Evolutionary conservation across 2,113 vertebrate genomes (phyloP).

Genomic region (Rhea americana): DNA sequence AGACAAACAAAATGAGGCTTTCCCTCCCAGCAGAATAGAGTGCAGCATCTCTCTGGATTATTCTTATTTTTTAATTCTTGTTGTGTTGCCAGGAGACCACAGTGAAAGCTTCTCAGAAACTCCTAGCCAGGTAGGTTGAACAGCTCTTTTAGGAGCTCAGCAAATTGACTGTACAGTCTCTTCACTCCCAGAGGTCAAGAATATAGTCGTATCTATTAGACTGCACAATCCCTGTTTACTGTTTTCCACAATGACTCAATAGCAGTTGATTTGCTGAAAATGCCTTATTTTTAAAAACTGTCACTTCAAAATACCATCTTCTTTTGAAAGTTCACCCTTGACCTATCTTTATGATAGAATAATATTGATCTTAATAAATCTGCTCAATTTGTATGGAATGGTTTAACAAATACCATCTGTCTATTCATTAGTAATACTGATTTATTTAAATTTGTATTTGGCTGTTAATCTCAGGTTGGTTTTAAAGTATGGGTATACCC

Average conservation of each 20-base stretch:
- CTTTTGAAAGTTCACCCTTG: slow-evolving; percentile 24
- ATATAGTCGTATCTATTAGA: not conserved
- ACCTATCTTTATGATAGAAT: slow-evolving; percentile 28
- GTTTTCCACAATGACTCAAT: not conserved
- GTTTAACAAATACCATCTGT: slow-evolving; percentile 40
- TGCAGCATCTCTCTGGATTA: not conserved
- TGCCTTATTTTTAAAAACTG: not conserved
- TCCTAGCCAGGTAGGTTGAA: not conserved
- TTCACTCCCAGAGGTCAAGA: not conserved
- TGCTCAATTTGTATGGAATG: not conserved
- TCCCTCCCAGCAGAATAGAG: not conserved
- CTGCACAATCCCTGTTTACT: not conserved
- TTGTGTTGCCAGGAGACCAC: not conserved
- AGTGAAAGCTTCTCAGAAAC: not conserved
- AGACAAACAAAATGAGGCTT: not conserved
- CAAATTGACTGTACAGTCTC: not conserved
- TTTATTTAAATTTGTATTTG: not conserved
- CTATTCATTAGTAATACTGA: slow-evolving; percentile 2
- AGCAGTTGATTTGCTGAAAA: not conserved
- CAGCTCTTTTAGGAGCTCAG: not conserved
- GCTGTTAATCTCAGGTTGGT: not conserved
- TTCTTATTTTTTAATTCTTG: not conserved
- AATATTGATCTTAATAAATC: slow-evolving; percentile 19
- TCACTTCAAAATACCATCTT: not conserved
- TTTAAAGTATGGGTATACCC: not conserved